Conservation (phyloP, 2,888 invertebrate species). For the Seira ritae region DNA sequence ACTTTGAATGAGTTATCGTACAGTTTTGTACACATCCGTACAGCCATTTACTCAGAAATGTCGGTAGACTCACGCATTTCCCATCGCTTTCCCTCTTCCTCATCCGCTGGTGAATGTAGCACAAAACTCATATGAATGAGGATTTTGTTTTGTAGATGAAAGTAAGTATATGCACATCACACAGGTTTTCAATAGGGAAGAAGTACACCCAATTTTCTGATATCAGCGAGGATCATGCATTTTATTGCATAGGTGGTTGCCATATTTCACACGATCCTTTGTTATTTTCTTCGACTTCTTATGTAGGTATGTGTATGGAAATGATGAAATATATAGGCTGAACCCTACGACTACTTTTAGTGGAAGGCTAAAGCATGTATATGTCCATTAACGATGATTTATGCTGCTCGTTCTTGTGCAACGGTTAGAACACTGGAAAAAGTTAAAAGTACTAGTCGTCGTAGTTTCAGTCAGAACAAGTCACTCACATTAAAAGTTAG, state of each 20-base stretch:
- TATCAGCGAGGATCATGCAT: conserved; percentile 8
- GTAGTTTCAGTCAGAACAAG: not conserved
- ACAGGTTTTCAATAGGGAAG: not conserved
- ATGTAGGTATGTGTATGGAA: conserved; percentile 12
- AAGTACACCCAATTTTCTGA: conserved; percentile 12
- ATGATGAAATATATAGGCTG: conserved; percentile 21
- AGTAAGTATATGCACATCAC: no score
- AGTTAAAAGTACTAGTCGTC: conserved; percentile 38
- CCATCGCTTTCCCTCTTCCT: conserved; percentile 19
- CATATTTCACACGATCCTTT: conserved; percentile 53
- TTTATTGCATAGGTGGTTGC: conserved; percentile 62
- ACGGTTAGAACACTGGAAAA: conserved; percentile 41
- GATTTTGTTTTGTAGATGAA: no score
- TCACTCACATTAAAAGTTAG: conserved; percentile 19
- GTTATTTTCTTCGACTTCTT: conserved; percentile 46
- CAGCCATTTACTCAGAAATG: conserved; percentile 22
- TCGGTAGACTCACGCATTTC: not conserved
- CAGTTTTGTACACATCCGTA: conserved; percentile 35
- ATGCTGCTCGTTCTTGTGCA: conserved; percentile 68
- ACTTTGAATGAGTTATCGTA: conserved; percentile 44
- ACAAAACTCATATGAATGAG: not conserved
- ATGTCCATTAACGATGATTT: conserved; percentile 73
- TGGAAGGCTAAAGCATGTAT: conserved; percentile 35
- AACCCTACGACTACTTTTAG: not conserved
- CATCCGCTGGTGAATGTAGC: not conserved